Evolutionary conservation across 2,888 invertebrate genomes (phyloP).

Genomic region (Cephus pulcher): DNA sequence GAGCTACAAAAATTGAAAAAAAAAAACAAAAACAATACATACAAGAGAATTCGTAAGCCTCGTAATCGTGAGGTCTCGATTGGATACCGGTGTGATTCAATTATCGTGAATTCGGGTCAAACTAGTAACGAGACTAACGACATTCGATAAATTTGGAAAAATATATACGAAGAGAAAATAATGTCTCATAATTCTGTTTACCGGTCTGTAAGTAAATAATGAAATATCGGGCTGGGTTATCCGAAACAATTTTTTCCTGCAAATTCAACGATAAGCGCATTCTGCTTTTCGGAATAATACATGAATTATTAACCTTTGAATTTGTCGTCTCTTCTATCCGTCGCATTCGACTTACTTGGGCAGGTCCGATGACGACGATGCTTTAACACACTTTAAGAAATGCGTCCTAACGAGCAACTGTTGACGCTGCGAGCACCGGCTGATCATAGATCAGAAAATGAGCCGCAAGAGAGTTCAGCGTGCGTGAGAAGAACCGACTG

Average conservation of each 20-base stretch:
- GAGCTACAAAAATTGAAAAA: not conserved
- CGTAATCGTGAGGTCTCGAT: not conserved
- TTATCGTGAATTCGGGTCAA: not conserved
- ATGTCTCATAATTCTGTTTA: not conserved
- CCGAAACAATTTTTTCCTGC: not conserved
- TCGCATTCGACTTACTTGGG: not conserved
- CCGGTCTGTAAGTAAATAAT: no score
- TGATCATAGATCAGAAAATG: not conserved
- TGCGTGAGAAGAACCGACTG: constrained; percentile 33
- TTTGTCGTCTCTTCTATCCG: no score
- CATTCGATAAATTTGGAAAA: not conserved
- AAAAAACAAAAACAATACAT: not conserved
- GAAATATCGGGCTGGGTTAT: no score
- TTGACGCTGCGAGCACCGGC: not conserved
- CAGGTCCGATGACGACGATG: not conserved
- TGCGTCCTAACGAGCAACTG: not conserved
- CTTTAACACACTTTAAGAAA: not conserved
- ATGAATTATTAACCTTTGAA: not conserved
- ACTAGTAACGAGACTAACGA: not conserved
- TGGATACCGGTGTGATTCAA: not conserved
- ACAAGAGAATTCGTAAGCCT: not conserved
- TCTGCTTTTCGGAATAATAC: not conserved
- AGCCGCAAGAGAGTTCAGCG: not conserved
- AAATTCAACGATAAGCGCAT: not conserved
- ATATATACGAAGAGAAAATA: not conserved